Evolutionary conservation across 2,797 vertebrate genomes (phyloP), one percentile per base, ranked within the genome.

Genomic region (Miichthys miiuy): DNA sequence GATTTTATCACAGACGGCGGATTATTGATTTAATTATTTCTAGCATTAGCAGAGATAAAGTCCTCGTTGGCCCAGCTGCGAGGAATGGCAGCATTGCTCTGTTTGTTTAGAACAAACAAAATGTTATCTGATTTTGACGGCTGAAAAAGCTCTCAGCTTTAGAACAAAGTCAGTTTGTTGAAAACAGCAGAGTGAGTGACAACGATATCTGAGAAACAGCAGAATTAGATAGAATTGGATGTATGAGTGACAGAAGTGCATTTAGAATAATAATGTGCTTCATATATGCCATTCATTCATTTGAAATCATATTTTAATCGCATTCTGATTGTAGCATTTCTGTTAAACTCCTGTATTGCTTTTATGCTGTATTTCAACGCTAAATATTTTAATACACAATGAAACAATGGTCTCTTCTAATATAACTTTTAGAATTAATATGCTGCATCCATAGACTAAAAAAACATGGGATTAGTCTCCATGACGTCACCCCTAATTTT

Each of bases 1-100:
- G 82, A 87, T 85, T 70, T 64, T 68, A 84, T 83, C 85, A 25
- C 83, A 89, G 86, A 80, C 34, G 64, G 72, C 1, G 65, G 85
- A 86, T 90, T 91, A 87, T 83, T 80, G 75, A 77, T 81, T 87
- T 88, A 67, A 90, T 87, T 88, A 86, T 81, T 83, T 70, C 65
- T 21, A 27, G 84, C 79, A 81, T 89, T 85, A 79, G 81, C 72
- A 5, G 63, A 72, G 74, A 88, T 81, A 57, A 87, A 80, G 57
- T 56, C 74, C 54, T 64, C 13, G 2, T 64, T 63, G 78, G 78
- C 48, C 2, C 11, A 21, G 63, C 50, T 71, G 68, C 10, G 55
- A 75, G 66, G 47, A 52, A 47, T 2, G 67, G 74, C 61, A 41
- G 77, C 25, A 0, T 16, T 1, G 48, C 38, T 72, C 73, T 71